phyloP scores from a whole-genome alignment of 2,113 vertebrate genomes.

The Tachycineta bicolor region DNA sequence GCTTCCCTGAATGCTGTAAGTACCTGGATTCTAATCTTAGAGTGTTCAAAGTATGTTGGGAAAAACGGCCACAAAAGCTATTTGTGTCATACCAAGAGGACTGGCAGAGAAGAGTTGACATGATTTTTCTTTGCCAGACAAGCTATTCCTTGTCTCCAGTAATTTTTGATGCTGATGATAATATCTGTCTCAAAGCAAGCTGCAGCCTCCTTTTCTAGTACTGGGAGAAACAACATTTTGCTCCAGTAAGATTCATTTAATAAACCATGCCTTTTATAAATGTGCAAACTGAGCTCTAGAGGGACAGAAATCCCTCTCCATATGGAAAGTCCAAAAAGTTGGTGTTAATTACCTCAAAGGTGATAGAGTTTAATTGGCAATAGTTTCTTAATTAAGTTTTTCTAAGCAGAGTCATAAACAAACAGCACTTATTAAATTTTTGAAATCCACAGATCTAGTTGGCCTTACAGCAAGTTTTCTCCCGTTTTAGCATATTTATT shows the following conservation, averaged over 20 bases:
- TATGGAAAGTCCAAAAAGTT: neutral
- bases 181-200: neutral
- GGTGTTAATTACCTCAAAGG: neutral
- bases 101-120: neutral
- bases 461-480: neutral
- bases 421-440: neutral
- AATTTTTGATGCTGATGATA: neutral
- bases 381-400: neutral
- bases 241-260: neutral
- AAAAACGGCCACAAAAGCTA: neutral
- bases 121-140: neutral
- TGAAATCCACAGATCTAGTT: neutral
- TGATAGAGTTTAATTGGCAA: neutral
- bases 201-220: neutral
- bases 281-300: neutral
- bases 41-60: neutral
- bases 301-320: neutral
- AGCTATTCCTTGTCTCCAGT: neutral
- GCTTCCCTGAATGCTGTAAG: constrained; percentile 94
- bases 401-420: neutral
- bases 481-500: neutral
- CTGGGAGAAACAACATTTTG: neutral
- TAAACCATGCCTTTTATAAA: neutral
- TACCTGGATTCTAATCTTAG: neutral
- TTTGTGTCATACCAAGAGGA: neutral